Evolutionary conservation across 2,113 vertebrate species (phyloP), one percentile per base, ranked within the genome.

Genomic region (Brachyhypopomus occidentalis): DNA sequence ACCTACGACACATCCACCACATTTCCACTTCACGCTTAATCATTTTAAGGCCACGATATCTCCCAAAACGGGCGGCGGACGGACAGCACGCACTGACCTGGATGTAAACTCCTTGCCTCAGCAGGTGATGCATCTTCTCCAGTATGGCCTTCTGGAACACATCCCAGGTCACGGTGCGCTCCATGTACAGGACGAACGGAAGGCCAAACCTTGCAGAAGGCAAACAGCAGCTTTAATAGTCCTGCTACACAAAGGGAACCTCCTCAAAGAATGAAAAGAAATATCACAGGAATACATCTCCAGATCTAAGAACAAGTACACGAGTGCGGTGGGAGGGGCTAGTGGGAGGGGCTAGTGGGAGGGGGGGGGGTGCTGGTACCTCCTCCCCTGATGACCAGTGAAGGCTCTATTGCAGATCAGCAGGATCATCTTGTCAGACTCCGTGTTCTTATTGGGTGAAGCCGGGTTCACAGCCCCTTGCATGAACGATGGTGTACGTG

Each of bases 51-150:
- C 45, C 9, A 7, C 41, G 9, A 41, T 41, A 41, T 41, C 5
- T 4, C 5, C 9, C 41, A 3, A 38, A 8, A 41, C 41, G 5
- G 9, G 41, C 22, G 11, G 22, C 8, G 9, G 4, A 25, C 22
- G 30, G 2, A 25, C 11, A 14, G 3, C 48, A 23, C 34, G 27
- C 62, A 76, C 89, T 85, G 85, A 99, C 98, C 96, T 99, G 97
- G 85, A 97, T 88, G 90, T 96, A 98, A 72, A 96, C 96, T 0
- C 97, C 94, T 41, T 96, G 96, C 70, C 97, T 95, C 87, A 98
- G 89, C 62, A 96, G 95, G 88, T 97, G 97, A 78, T 97, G 96
- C 98, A 99, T 99, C 91, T 99, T 99, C 92, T 99, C 98, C 90
- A 99, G 89, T 83, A 99, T 99, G 60, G 98, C 96, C 87, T 97